These are phyloP conservation scores for Drosophila dunni DNA, from an alignment of 1,140 invertebrate species.

Conservation along the genomic window DNA sequence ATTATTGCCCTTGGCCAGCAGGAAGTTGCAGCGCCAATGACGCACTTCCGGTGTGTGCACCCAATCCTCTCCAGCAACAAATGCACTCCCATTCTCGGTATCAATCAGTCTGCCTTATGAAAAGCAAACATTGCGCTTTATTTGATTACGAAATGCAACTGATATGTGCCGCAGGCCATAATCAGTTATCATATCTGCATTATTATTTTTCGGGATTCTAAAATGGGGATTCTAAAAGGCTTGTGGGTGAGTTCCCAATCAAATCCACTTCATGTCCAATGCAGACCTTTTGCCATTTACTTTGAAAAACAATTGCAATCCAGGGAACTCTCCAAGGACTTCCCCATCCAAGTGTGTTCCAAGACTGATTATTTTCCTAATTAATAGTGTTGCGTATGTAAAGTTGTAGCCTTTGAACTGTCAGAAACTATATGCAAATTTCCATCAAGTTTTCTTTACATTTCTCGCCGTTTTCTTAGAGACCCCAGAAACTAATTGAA, in stretches of 20 bases:
- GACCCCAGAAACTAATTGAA: constrained; percentile 54
- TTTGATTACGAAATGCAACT: constrained; percentile 65
- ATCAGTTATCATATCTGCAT: constrained; percentile 9
- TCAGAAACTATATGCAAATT: constrained; percentile 73
- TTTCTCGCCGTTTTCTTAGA: constrained; percentile 23
- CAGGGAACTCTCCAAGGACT: constrained; percentile 6
- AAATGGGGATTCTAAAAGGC: not conserved
- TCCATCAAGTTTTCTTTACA: constrained; percentile 61
- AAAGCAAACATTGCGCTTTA: constrained; percentile 78
- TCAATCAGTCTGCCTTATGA: constrained; percentile 53
- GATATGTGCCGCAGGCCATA: constrained; percentile 16
- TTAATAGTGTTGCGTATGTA: constrained; percentile 64
- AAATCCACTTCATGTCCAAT: not conserved
- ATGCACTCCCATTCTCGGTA: constrained; percentile 9
- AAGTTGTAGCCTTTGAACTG: constrained; percentile 74
- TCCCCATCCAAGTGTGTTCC: too few relatives aligned
- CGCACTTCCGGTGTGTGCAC: constrained; percentile 29
- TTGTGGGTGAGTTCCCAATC: not conserved
- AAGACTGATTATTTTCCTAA: constrained; percentile 42
- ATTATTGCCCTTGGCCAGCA: constrained; percentile 74
- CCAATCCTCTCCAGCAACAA: constrained; percentile 9
- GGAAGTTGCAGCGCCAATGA: constrained; percentile 61
- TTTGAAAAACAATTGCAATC: constrained; percentile 8
- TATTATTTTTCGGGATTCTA: constrained; percentile 3
- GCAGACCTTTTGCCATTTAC: not conserved